Conservation (phyloP, 2,797 vertebrate species). For the Parauchenoglanis punctatus region DNA sequence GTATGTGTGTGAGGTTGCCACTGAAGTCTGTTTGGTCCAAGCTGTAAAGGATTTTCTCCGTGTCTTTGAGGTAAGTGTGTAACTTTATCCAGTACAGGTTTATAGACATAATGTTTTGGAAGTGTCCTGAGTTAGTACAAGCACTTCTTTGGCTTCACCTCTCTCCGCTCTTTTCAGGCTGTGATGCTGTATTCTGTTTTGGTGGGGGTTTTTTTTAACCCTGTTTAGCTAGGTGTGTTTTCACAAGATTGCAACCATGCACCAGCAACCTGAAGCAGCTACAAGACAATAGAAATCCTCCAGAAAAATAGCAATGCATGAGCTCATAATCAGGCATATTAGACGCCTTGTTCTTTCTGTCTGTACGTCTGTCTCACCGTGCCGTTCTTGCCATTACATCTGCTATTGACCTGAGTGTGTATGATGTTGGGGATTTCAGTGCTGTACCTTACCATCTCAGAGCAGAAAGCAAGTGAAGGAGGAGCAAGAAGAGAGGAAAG, state of each 20-base stretch:
- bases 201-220: conserved; percentile 41
- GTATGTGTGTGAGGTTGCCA: conserved; percentile 28
- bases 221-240: conserved; percentile 29
- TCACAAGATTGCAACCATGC: conserved; percentile 56
- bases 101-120: not conserved
- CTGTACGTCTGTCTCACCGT: not conserved
- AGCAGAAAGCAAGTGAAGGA: conserved; percentile 59
- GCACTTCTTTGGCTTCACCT: conserved; percentile 14
- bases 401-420: too few relatives aligned
- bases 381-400: not conserved
- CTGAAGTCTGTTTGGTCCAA: not conserved
- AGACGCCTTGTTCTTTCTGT: not conserved
- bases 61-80: conserved; percentile 69
- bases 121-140: not conserved
- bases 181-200: conserved; percentile 43
- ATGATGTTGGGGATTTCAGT: not conserved
- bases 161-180: conserved; percentile 42
- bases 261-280: not conserved
- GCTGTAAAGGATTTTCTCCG: not conserved
- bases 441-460: conserved; percentile 1
- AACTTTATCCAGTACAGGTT: conserved; percentile 46
- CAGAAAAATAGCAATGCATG: not conserved
- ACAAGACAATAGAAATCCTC: not conserved
- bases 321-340: not conserved
- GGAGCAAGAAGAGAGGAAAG: conserved; percentile 50